Conservation (phyloP, 2,797 vertebrate genomes). For the Benthosema pterotum region DNA sequence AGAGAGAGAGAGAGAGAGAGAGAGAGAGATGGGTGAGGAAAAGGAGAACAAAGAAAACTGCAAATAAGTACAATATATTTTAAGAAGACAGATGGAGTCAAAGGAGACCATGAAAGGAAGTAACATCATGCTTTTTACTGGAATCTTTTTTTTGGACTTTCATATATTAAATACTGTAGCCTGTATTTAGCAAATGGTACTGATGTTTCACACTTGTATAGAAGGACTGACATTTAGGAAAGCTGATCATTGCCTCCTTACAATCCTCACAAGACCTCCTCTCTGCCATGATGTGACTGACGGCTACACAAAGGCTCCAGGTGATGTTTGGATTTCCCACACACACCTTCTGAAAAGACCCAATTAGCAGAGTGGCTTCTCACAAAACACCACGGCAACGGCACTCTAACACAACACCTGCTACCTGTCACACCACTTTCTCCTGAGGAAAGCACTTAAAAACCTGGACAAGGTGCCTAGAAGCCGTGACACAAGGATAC, state of each 20-base stretch:
- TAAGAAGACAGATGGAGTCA: conserved; percentile 33
- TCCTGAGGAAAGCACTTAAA: conserved; percentile 14
- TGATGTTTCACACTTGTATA: too few relatives aligned
- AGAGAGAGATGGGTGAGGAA: neutral
- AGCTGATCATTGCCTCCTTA: conserved; percentile 43
- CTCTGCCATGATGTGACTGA: conserved; percentile 45
- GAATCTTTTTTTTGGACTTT: too few relatives aligned
- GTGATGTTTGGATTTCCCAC: conserved; percentile 63
- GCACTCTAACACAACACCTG: conserved; percentile 46
- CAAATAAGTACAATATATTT: conserved; percentile 9
- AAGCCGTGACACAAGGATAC: neutral
- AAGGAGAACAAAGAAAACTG: conserved; percentile 12
- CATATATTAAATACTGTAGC: too few relatives aligned
- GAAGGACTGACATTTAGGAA: conserved; percentile 31
- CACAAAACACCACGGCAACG: conserved; percentile 41
- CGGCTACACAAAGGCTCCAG: conserved; percentile 69
- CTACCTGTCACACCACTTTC: conserved; percentile 57
- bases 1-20: neutral
- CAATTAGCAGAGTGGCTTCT: conserved; percentile 72
- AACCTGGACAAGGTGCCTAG: conserved; percentile 7
- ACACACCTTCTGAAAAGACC: conserved; percentile 78
- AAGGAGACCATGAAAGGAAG: conserved; percentile 19
- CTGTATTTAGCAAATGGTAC: too few relatives aligned
- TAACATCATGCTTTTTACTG: too few relatives aligned
- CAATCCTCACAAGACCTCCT: conserved; percentile 36